phyloP scores from a whole-genome alignment of 2,113 vertebrate genomes.

The Apteryx owenii region DNA sequence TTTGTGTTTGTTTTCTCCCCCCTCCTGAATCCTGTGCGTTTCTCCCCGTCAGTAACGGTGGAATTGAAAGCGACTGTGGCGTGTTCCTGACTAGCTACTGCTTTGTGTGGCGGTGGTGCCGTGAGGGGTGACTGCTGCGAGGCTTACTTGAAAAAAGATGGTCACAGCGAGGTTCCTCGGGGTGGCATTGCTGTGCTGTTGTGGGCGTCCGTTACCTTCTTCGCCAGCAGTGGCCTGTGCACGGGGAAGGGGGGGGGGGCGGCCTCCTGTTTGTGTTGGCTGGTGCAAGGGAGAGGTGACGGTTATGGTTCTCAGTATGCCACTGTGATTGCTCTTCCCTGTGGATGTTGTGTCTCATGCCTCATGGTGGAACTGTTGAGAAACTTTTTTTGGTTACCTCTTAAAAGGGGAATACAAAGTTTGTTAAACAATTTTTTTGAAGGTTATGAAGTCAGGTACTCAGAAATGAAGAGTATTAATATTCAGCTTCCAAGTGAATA shows the following conservation, averaged over 20 bases:
- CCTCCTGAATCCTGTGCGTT: fast-evolving
- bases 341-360: too few relatives aligned
- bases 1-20: neutral
- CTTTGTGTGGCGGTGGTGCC: neutral
- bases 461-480: neutral
- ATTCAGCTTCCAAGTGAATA: neutral
- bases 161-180: neutral
- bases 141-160: neutral
- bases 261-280: fast-evolving
- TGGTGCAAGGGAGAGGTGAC: neutral
- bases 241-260: too few relatives aligned
- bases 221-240: fast-evolving
- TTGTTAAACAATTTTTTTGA: neutral
- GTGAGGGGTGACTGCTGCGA: too few relatives aligned
- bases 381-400: neutral
- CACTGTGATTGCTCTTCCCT: too few relatives aligned
- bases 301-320: too few relatives aligned
- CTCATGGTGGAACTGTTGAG: fast-evolving
- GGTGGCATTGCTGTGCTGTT: fast-evolving
- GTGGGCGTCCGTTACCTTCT: neutral
- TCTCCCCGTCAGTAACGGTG: fast-evolving
- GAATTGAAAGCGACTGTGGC: too few relatives aligned
- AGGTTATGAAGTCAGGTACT: neutral
- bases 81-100: too few relatives aligned
- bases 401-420: neutral